These are phyloP conservation scores for Cosmorhoe ocellata DNA, from an alignment of 2,888 invertebrate species.

Conservation along the genomic window DNA sequence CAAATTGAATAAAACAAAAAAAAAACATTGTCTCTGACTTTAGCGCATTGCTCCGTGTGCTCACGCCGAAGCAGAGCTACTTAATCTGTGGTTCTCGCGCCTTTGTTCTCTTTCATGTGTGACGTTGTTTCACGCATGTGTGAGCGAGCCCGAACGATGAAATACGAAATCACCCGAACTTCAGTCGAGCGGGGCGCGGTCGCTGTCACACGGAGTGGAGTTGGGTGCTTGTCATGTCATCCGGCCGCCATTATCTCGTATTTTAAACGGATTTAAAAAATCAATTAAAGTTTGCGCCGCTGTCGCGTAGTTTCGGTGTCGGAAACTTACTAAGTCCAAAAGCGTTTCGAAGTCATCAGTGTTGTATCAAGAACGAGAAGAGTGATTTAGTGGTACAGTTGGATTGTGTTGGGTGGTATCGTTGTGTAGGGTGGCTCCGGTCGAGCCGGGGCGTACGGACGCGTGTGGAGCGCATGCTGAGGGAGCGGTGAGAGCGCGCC, in stretches of 20 bases:
- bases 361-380: constrained; percentile 45
- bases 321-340: constrained; percentile 47
- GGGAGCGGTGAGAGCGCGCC: constrained; percentile 84
- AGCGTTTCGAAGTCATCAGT: constrained; percentile 40
- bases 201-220: constrained; percentile 77
- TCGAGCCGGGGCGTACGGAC: constrained; percentile 70
- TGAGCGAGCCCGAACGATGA: constrained; percentile 76
- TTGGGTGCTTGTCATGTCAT: constrained; percentile 84
- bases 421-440: constrained; percentile 76
- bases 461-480: constrained; percentile 79
- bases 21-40: constrained; percentile 45
- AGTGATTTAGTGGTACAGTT: constrained; percentile 70
- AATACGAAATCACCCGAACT: constrained; percentile 76
- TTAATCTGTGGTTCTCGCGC: constrained; percentile 5
- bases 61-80: constrained; percentile 23
- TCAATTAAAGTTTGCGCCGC: constrained; percentile 73
- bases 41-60: constrained; percentile 42
- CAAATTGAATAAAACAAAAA: constrained; percentile 26
- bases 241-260: constrained; percentile 84
- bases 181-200: constrained; percentile 84
- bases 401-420: constrained; percentile 74
- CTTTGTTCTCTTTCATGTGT: constrained; percentile 62
- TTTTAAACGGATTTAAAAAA: constrained; percentile 79
- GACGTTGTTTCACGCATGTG: constrained; percentile 73
- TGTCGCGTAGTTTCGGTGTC: constrained; percentile 63